Evolutionary conservation across 2,797 vertebrate species (phyloP).

Genomic region (Pangasius krempfi): DNA sequence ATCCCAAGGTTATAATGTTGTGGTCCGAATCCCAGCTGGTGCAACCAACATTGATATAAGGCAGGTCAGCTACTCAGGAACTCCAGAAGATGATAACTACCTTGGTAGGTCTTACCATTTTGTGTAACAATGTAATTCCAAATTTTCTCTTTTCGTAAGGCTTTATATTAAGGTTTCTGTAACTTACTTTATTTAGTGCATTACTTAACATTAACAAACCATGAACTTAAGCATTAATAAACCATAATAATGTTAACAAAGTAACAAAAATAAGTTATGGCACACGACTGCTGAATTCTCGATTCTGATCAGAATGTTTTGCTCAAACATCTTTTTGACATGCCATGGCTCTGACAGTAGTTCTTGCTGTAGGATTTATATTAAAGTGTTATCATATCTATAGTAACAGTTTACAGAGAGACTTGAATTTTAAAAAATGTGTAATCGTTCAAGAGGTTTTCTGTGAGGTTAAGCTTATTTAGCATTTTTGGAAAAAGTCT

Average conservation of each 20-base stretch:
- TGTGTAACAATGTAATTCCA: not conserved
- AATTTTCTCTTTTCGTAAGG: too few relatives aligned
- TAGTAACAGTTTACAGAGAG: not conserved
- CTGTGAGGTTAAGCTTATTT: not conserved
- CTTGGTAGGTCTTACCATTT: conserved; percentile 80
- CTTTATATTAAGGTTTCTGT: not conserved
- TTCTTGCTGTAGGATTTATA: not conserved
- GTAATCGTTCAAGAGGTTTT: not conserved
- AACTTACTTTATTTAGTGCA: not conserved
- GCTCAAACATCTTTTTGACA: not conserved
- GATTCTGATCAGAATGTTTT: not conserved
- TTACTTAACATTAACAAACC: not conserved
- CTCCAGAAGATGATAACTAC: conserved; percentile 95
- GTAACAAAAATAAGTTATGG: not conserved
- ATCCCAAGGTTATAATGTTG: conserved; percentile 86
- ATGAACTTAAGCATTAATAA: not conserved
- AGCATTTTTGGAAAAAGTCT: not conserved
- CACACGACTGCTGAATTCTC: not conserved
- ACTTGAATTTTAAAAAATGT: not conserved
- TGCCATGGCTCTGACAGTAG: not conserved
- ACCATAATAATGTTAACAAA: not conserved
- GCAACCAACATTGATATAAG: conserved; percentile 92
- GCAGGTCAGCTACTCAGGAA: conserved; percentile 95
- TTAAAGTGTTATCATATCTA: not conserved
- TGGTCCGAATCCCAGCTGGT: conserved; percentile 92